A percentile compares a stretch with the other conserved stretches of the same genome.
phyloP scores from a whole-genome alignment of 2,888 invertebrate species.

The Brenthis ino region DNA sequence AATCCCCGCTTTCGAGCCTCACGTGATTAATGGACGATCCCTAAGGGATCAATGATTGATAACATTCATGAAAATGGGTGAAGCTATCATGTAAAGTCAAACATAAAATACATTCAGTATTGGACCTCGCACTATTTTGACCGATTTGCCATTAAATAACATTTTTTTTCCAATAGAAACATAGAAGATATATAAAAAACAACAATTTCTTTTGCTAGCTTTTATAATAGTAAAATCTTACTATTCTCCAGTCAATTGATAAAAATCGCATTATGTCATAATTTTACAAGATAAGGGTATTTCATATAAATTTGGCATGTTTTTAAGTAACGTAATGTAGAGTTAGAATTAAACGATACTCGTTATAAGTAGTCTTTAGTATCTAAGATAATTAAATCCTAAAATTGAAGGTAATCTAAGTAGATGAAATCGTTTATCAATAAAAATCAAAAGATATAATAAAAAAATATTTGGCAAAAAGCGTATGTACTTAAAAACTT shows the following conservation, averaged over 20 bases:
- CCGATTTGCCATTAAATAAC: no score
- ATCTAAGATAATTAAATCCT: constrained; percentile 20
- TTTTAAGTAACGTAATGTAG: constrained; percentile 5
- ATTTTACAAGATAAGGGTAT: constrained; percentile 3
- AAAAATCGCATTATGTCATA: constrained; percentile 6
- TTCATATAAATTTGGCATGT: constrained; percentile 16
- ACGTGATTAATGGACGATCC: no score
- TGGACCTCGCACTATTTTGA: no score
- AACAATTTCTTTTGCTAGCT: no score
- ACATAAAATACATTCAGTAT: no score
- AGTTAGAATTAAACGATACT: constrained; percentile 14
- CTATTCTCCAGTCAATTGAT: neutral
- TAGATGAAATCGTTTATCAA: constrained; percentile 6
- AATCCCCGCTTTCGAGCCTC: no score
- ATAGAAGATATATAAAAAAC: no score
- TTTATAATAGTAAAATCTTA: no score
- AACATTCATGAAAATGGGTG: no score
- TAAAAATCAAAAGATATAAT: constrained; percentile 6
- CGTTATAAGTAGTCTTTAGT: constrained; percentile 16
- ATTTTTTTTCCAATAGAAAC: no score
- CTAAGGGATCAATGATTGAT: no score
- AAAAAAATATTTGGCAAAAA: neutral
- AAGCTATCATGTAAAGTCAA: no score
- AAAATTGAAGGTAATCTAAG: constrained; percentile 18
- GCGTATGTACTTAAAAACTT: neutral